Evolutionary conservation across 2,888 invertebrate species (phyloP).

Genomic region (Cataglyphis rosenhaueri): DNA sequence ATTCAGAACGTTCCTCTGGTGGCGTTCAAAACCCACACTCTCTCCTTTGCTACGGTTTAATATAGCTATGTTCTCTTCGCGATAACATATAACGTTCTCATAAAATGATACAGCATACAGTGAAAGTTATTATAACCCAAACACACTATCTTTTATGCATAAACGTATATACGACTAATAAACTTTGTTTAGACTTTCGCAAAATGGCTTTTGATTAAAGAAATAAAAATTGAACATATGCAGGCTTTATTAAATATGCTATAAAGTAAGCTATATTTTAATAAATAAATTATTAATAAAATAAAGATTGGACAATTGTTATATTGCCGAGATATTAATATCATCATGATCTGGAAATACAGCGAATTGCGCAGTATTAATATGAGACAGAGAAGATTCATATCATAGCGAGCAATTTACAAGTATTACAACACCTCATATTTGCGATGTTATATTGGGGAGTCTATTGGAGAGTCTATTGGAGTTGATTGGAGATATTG

Average conservation of each 20-base stretch:
- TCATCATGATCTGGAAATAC: not conserved
- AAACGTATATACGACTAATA: not conserved
- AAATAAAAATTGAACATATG: not conserved
- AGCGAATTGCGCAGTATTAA: not conserved
- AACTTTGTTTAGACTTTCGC: not conserved
- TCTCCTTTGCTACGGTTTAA: conserved; percentile 38
- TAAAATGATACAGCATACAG: not conserved
- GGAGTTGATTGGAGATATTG: conserved; percentile 1
- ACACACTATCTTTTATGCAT: conserved; percentile 3
- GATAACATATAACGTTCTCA: conserved; percentile 16
- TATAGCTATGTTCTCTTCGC: not conserved
- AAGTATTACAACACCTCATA: conserved; percentile 2
- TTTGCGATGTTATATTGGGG: not conserved
- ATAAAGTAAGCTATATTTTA: not conserved
- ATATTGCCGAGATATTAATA: not conserved
- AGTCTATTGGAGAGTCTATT: not conserved
- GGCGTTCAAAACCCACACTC: conserved; percentile 28
- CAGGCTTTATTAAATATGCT: not conserved
- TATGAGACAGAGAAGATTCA: not conserved
- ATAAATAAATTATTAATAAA: not conserved
- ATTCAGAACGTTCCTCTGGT: conserved; percentile 60
- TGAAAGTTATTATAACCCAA: conserved; percentile 27
- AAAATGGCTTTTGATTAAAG: not conserved
- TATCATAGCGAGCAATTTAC: not conserved
- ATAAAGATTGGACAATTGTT: not conserved